phyloP scores from a whole-genome alignment of 2,797 vertebrate genomes.

The Sebastes umbrosus region DNA sequence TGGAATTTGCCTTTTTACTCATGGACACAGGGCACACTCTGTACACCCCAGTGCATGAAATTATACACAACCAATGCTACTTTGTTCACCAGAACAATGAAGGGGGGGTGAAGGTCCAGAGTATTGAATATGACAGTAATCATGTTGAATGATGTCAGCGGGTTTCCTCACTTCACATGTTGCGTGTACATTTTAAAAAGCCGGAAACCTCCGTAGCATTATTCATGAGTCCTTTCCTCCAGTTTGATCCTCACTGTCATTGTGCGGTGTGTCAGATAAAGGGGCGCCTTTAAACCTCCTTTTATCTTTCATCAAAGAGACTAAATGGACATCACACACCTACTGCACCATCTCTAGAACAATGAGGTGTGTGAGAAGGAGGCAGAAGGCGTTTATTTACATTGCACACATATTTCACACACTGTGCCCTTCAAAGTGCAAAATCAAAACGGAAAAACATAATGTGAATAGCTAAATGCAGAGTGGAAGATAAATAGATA shows the following conservation, averaged over 20 bases:
- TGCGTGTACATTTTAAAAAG: not conserved
- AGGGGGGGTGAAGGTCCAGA: not conserved
- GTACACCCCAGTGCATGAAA: not conserved
- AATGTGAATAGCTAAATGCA: not conserved
- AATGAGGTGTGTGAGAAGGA: not conserved
- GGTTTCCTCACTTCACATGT: not conserved
- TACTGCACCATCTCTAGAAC: not conserved
- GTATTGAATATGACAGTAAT: not conserved
- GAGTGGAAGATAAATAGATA: not conserved
- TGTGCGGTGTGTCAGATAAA: not conserved
- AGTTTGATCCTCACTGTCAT: not conserved
- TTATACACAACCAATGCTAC: not conserved
- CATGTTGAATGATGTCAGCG: not conserved
- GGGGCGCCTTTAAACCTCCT: not conserved
- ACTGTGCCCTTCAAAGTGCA: not conserved
- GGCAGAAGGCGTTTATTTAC: not conserved
- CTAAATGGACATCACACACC: slow-evolving; percentile 1
- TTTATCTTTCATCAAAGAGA: slow-evolving; percentile 28
- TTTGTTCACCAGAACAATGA: not conserved
- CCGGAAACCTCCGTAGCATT: not conserved
- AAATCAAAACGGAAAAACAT: not conserved
- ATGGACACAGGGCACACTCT: not conserved
- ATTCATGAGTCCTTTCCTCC: slow-evolving; percentile 9
- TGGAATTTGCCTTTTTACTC: not conserved
- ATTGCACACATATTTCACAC: not conserved